Conservation (phyloP, 1,140 invertebrate species). For the Lutraria rhynchaena region DNA sequence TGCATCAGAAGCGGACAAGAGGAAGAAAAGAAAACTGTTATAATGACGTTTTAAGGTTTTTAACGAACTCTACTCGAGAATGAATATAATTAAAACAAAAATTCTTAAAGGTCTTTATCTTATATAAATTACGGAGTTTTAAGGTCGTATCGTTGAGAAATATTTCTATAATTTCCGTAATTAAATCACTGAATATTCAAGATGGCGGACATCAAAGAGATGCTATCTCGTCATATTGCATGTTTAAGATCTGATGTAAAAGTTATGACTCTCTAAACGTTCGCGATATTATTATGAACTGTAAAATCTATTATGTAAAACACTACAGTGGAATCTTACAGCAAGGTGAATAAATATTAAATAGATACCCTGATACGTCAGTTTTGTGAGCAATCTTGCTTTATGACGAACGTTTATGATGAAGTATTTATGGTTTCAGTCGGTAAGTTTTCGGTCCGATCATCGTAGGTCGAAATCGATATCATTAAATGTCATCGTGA, state of each 20-base stretch:
- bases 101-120: not conserved
- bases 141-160: constrained; percentile 14
- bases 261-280: constrained; percentile 33
- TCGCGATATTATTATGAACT: constrained; percentile 28
- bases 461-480: not conserved
- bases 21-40: too few relatives aligned
- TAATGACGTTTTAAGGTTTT: too few relatives aligned
- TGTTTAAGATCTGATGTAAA: constrained; percentile 43
- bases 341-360: not conserved
- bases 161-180: constrained; percentile 42
- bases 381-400: not conserved
- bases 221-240: constrained; percentile 36
- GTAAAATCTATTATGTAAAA: constrained; percentile 38
- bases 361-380: not conserved
- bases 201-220: constrained; percentile 49
- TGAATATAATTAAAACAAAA: constrained; percentile 27
- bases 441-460: too few relatives aligned
- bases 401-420: not conserved
- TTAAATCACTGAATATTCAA: constrained; percentile 55
- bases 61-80: not conserved
- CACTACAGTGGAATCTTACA: constrained; percentile 1
- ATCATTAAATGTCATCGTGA: too few relatives aligned
- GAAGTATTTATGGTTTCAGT: too few relatives aligned
- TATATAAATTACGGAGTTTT: constrained; percentile 31
- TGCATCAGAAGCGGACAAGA: too few relatives aligned